Percentiles rank a stretch among this genome's conserved stretches.
These are phyloP conservation scores for Didymodactylos carnosus DNA, from an alignment of 2,888 invertebrate species.

Conservation along the genomic window DNA sequence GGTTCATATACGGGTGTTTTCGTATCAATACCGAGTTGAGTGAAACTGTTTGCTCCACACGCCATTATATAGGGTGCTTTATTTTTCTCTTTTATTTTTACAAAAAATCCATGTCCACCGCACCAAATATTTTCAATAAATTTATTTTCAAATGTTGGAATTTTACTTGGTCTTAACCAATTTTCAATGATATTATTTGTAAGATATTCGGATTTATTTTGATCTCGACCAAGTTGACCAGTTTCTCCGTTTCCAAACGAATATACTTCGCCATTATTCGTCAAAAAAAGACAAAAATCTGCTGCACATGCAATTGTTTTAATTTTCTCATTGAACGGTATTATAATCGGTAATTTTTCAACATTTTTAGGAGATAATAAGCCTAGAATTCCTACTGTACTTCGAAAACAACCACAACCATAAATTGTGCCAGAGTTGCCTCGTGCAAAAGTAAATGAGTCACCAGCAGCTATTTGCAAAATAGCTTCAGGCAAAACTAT, in stretches of 20 bases:
- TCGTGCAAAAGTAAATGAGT: constrained; percentile 37
- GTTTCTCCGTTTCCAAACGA: constrained; percentile 70
- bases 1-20: constrained; percentile 1
- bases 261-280: constrained; percentile 64
- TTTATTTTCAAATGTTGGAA: background rate
- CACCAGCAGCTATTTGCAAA: constrained; percentile 64
- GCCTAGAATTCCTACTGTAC: constrained; percentile 8
- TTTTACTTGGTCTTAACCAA: constrained; percentile 9
- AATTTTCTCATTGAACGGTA: constrained; percentile 35
- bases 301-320: constrained; percentile 67
- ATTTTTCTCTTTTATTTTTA: background rate
- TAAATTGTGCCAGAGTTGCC: background rate
- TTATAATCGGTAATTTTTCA: constrained; percentile 4
- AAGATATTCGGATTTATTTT: too few species aligned
- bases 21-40: constrained; percentile 5
- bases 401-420: constrained; percentile 12
- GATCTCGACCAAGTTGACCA: constrained; percentile 63
- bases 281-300: constrained; percentile 70
- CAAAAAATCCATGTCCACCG: constrained; percentile 6
- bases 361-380: constrained; percentile 1
- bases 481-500: constrained; percentile 41
- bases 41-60: constrained; percentile 9
- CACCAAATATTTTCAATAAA: constrained; percentile 3
- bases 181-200: constrained; percentile 42
- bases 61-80: background rate